Evolutionary conservation across 2,113 vertebrate genomes (phyloP), one percentile per base, ranked within the genome.

Genomic region (Anarhynchus alexandrinus): DNA sequence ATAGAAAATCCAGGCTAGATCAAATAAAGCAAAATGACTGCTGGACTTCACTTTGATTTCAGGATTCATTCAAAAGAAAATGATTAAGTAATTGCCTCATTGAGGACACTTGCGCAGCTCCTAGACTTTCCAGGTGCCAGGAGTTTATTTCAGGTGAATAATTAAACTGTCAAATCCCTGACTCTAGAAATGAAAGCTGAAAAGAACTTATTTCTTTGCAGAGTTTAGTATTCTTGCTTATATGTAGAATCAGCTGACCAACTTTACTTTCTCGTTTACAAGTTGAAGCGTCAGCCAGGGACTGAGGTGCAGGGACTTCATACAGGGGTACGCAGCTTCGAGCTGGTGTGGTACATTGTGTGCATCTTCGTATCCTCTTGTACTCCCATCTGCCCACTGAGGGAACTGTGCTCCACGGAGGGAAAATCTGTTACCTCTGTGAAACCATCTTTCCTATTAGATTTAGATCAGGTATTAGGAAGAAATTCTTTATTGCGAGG

Each of bases 1-100:
- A 36, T 27, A 64, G 47, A 40, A 94, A 90, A 84, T 67, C 7
- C 20, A 58, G 43, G 25, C 78, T 83, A 88, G 82, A 94, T 88
- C 62, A 96, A 97, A 59, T 74, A 65, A 64, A 85, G 47, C 22
- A 69, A 64, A 89, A 89, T 70, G 15, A 78, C 82, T 96, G 40
- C 54, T 79, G 89, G 82, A 87, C 73, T 93, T 87, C 5, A 57
- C 49, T 93, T 93, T 62, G 19, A 82, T 82, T 76, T 80, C 43
- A 40, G 4, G 76, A 49, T 65, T 84, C 7, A 54, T 55, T 86
- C n/a, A 45, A 77, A 90, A 73, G 18, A 32, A 57, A 66, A 72
- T 70, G 1, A 34, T 78, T 61, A 80, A 88, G 43, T 73, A 64
- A 42, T 61, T 42, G 5, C 15, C 36, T 90, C 49, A 26, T 4